Conservation (phyloP, 2,888 invertebrate species). For the Tyria jacobaeae region DNA sequence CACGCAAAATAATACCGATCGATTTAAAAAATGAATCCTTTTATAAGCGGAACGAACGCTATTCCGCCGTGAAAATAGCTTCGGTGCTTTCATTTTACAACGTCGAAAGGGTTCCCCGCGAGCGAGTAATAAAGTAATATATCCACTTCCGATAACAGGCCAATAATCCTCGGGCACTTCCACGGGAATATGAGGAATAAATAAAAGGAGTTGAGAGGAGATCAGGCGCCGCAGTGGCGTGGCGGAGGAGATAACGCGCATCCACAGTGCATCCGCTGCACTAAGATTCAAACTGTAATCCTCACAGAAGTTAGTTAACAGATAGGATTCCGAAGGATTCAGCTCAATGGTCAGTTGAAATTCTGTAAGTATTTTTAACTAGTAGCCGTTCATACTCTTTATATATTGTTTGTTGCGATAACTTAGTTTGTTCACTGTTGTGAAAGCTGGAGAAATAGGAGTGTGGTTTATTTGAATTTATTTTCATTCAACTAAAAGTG, state of each 20-base stretch:
- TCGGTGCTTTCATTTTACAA: slow-evolving; percentile 63
- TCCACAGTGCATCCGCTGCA: slow-evolving; percentile 37
- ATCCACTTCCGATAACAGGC: slow-evolving; percentile 81
- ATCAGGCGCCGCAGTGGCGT: slow-evolving; percentile 44
- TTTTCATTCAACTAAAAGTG: slow-evolving; percentile 26
- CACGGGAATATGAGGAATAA: slow-evolving; percentile 64
- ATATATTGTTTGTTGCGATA: slow-evolving; percentile 33
- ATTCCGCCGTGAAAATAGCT: slow-evolving; percentile 73
- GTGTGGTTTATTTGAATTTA: slow-evolving; percentile 30
- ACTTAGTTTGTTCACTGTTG: slow-evolving; percentile 35
- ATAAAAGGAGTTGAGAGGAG: slow-evolving; percentile 53
- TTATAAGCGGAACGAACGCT: slow-evolving; percentile 70
- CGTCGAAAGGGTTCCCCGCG: slow-evolving; percentile 67
- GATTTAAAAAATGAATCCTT: slow-evolving; percentile 71
- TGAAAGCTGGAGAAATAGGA: slow-evolving; percentile 17
- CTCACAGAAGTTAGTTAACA: slow-evolving; percentile 42
- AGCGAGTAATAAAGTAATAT: slow-evolving; percentile 83
- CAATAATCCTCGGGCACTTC: slow-evolving; percentile 72
- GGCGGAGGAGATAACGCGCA: slow-evolving; percentile 51
- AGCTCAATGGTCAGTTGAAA: slow-evolving; percentile 30
- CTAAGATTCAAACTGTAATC: slow-evolving; percentile 34
- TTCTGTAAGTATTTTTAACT: slow-evolving; percentile 44
- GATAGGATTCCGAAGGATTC: slow-evolving; percentile 21
- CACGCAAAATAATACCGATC: slow-evolving; percentile 64
- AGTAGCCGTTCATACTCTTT: slow-evolving; percentile 27